Evolutionary conservation across 92 coral and sea anemone genomes (phyloP), one percentile per base, ranked within the genome.

Genomic region (Plumapathes pennacea): DNA sequence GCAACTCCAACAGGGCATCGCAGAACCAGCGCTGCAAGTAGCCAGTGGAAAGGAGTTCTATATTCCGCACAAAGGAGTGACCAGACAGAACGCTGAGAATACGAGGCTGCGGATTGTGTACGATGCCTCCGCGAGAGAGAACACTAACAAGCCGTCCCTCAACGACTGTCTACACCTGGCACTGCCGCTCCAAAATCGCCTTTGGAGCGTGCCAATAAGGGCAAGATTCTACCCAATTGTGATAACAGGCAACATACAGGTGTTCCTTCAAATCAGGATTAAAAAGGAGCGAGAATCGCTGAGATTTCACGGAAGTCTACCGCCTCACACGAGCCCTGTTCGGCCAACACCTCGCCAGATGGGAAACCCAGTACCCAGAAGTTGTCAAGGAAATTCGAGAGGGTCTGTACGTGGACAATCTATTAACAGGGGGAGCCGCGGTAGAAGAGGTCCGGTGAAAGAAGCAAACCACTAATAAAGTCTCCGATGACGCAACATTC

Each of bases 71-170:
- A 64, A 62, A 39, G 60, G 66, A 1, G 80, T 72, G 55, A 38
- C 52, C 30, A 44, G 64, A 4, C 64, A 72, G 38, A 46, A 63
- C 11, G 80, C 71, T 10, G 80, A 72, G 49, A 62, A 63, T 18
- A 72, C 80, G n/a, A 72, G 62, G 63, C 27, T 72, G 28, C 55
- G 80, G 19, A 37, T 72, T 4, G 71, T 72, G 46, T 72, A 52
- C 27, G 80, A 72, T 46, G 81, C 80, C 2, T 41, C 68, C 17
- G 71, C 79, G 5, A 46, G 77, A 12, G 77, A 70, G 48, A 60
- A 39, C 27, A 60, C 46, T 2, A 50, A 60, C 8, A n/a, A 17
- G 37, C 57, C 57, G 12, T 50, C 57, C 18, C 57, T 50, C 6
- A 50, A 50, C 17, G 57, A 50, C 34, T 50, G 34, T 17, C 32